Percentiles rank a stretch among this genome's conserved stretches.
Evolutionary conservation across 2,888 invertebrate genomes (phyloP).

Genomic region (Plemyria rubiginata): DNA sequence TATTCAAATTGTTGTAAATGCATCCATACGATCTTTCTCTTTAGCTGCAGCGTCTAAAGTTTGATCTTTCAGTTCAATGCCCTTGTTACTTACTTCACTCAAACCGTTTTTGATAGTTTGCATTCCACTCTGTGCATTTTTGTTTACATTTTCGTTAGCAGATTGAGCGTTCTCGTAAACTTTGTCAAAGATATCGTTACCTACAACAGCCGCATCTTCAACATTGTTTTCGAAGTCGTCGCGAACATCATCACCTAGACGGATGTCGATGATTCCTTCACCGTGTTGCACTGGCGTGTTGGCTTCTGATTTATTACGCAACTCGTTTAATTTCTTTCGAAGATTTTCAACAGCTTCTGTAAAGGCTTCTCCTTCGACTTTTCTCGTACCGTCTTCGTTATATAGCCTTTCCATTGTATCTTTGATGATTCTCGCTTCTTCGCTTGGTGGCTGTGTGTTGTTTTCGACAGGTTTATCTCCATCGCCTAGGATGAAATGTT

Average conservation of each 20-base stretch:
- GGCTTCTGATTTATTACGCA: slow-evolving; percentile 13
- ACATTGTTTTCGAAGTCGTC: slow-evolving; percentile 16
- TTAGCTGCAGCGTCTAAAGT: slow-evolving; percentile 21
- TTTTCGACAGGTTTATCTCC: slow-evolving; percentile 4
- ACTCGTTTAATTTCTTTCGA: slow-evolving; percentile 25
- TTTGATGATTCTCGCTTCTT: slow-evolving; percentile 24
- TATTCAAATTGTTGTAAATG: slow-evolving; percentile 12
- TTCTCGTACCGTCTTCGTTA: slow-evolving; percentile 37
- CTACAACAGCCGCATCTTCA: slow-evolving; percentile 12
- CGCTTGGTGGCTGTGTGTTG: slow-evolving; percentile 15
- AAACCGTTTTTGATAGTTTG: slow-evolving; percentile 8
- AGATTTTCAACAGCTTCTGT: slow-evolving; percentile 33
- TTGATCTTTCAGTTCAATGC: slow-evolving; percentile 18
- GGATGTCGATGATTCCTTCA: slow-evolving; percentile 36
- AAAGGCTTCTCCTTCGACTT: slow-evolving; percentile 24
- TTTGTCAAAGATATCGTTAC: slow-evolving; percentile 31
- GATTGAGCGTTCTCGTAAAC: slow-evolving; percentile 22
- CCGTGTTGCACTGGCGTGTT: slow-evolving; percentile 25
- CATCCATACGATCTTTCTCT: slow-evolving; percentile 28
- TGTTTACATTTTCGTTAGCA: slow-evolving; percentile 17
- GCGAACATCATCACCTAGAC: slow-evolving; percentile 15
- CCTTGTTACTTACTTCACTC: slow-evolving; percentile 6
- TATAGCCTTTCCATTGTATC: slow-evolving; percentile 42
- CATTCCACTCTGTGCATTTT: slow-evolving; percentile 9
- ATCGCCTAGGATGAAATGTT: slow-evolving; percentile 30